Base-by-base conservation (phyloP, 2,888 invertebrate genomes). In the Ariolimax columbianus region DNA sequence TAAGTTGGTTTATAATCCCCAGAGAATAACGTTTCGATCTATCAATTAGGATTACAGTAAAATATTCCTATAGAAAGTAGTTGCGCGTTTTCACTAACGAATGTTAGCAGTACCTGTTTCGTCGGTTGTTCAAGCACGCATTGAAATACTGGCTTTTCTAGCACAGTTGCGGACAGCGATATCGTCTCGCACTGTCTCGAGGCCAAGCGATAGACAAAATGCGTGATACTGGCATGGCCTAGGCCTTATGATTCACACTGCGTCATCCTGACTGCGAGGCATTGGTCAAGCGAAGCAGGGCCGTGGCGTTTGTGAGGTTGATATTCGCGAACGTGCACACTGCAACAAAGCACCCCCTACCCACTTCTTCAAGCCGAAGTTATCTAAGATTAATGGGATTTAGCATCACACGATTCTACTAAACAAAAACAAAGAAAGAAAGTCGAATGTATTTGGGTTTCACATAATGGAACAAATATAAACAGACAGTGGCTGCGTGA, bases 201-300 rank as follows among this genome's bases (percentile, higher is more conserved):
- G 72, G 72, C 72, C 72, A 40, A 72, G 7, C 26, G 72, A 72
- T 72, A 72, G 72, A 72, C 72, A 72, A 72, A 40, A 72, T 40
- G 40, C 72, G 72, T 72, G 72, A 72, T 72, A 23, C 40, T 38
- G 26, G 72, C 72, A 38, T 72, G 72, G 72, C n/a, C n/a, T n/a
- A n/a, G n/a, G 26, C 72, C 40, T 19, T 40, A 72, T 72, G 72
- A 72, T 72, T 72, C 72, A 72, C n/a, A 26, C 72, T 40, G 72
- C 72, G 72, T 40, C 72, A 72, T n/a, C 38, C 40, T 40, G 26
- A 38, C 40, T 38, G 72, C 72, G 6, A 72, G 40, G 72, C 38
- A 72, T 17, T n/a, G 72, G 72, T 72, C 72, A 72, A 72, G 40
- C 23, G 40, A 72, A 23, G 26, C 40, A 55, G 38, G 9, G 30